Conservation (phyloP, 2,888 invertebrate species). For the Crocallis elinguaria region DNA sequence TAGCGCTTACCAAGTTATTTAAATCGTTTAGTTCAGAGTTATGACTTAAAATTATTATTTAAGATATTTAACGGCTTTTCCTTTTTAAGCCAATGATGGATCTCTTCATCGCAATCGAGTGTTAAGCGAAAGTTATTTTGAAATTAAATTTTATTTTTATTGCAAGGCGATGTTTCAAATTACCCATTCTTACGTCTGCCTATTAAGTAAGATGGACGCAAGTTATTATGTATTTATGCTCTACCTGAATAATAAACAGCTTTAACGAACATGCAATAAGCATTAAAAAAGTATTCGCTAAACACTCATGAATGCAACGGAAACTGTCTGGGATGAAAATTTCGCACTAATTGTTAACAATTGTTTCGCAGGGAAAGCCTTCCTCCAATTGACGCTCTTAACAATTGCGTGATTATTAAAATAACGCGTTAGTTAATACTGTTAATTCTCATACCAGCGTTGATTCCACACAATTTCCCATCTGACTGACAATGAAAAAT, state of each 20-base stretch:
- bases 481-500: conserved; percentile 36
- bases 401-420: too few species aligned
- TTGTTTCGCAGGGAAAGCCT: too few species aligned
- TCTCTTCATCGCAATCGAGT: not conserved
- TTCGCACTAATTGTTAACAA: too few species aligned
- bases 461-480: conserved; percentile 29
- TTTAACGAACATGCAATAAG: not conserved
- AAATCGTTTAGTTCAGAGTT: conserved; percentile 1
- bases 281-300: too few species aligned
- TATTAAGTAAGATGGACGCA: conserved; percentile 1
- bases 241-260: too few species aligned
- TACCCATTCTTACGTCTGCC: conserved; percentile 9
- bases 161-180: conserved; percentile 2
- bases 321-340: not conserved
- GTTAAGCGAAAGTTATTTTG: conserved; percentile 19
- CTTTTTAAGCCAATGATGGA: conserved; percentile 1
- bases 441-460: not conserved
- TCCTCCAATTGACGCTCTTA: too few species aligned
- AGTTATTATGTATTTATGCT: not conserved
- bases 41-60: not conserved
- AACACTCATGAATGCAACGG: too few species aligned
- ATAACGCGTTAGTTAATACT: too few species aligned
- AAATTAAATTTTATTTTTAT: conserved; percentile 18
- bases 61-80: conserved; percentile 3
- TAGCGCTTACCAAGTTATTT: not conserved